Percentiles rank a stretch among this genome's conserved stretches.
phyloP scores from a whole-genome alignment of 2,888 invertebrate species.

The Tinea semifulvella region DNA sequence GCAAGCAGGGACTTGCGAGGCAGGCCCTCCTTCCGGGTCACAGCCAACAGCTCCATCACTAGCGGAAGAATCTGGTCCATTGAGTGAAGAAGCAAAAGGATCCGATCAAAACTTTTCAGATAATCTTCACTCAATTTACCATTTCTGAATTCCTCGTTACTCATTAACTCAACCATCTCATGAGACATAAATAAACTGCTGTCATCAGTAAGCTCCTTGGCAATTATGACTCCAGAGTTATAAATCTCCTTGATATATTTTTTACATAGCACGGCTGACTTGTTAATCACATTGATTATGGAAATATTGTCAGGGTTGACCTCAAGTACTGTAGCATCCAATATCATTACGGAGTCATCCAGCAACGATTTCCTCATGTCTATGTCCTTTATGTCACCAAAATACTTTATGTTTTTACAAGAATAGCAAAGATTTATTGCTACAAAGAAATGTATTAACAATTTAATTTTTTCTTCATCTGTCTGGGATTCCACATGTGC shows the following conservation, averaged over 20 bases:
- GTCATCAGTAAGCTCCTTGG: slow-evolving; percentile 37
- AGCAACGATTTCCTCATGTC: slow-evolving; percentile 42
- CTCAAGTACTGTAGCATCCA: slow-evolving; percentile 35
- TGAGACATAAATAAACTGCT: slow-evolving; percentile 44
- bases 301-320: slow-evolving; percentile 40
- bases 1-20: slow-evolving; percentile 48
- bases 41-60: not conserved
- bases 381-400: slow-evolving; percentile 41
- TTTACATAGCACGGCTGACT: slow-evolving; percentile 33
- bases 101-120: slow-evolving; percentile 60
- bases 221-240: slow-evolving; percentile 27
- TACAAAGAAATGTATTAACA: slow-evolving; percentile 42
- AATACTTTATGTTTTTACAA: slow-evolving; percentile 40
- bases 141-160: slow-evolving; percentile 29
- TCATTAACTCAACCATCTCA: slow-evolving; percentile 36
- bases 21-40: slow-evolving; percentile 18
- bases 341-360: slow-evolving; percentile 42
- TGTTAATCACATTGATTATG: slow-evolving; percentile 32
- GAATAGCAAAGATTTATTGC: slow-evolving; percentile 48
- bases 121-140: slow-evolving; percentile 33
- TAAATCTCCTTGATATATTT: slow-evolving; percentile 31
- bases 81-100: slow-evolving; percentile 59
- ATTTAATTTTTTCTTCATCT: slow-evolving; percentile 30
- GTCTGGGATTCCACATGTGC: slow-evolving; percentile 27
- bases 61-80: slow-evolving; percentile 35